A percentile compares a stretch with the other conserved stretches of the same genome.
Evolutionary conservation across 2,113 vertebrate genomes (phyloP).

Genomic region (Siniperca chuatsi): DNA sequence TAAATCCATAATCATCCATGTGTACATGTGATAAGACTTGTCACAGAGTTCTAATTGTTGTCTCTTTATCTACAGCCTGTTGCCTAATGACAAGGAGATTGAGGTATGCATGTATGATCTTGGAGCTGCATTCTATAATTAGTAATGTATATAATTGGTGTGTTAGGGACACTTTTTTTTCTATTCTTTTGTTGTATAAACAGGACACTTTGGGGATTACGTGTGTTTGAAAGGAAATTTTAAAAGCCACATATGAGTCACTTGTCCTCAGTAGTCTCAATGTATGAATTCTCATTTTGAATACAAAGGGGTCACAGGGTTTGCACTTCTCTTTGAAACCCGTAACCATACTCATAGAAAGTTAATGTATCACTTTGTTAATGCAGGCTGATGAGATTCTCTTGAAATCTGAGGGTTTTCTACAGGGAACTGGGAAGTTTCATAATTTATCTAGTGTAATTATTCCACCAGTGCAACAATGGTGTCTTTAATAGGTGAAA

Average conservation of each 20-base stretch:
- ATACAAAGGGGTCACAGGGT: background rate
- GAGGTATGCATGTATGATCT: constrained; percentile 86
- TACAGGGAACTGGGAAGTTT: background rate
- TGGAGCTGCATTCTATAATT: background rate
- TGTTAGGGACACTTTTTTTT: background rate
- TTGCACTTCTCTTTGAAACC: background rate
- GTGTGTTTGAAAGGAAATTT: background rate
- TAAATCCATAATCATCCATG: background rate
- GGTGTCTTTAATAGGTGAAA: background rate
- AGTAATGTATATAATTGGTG: background rate
- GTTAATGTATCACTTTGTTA: background rate
- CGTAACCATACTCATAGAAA: background rate
- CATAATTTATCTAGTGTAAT: background rate
- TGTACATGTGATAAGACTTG: background rate
- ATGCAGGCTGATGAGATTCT: background rate
- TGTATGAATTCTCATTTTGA: background rate
- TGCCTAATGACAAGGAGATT: constrained; percentile 91
- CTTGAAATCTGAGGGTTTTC: background rate
- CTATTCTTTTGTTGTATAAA: background rate
- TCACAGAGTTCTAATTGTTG: background rate
- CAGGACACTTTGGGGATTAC: background rate
- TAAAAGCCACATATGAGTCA: background rate
- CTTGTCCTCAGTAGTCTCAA: background rate
- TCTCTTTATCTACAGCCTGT: constrained; percentile 81
- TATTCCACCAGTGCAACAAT: background rate